These are phyloP conservation scores for Harpalus rufipes DNA, from an alignment of 2,888 invertebrate species.

Conservation along the genomic window DNA sequence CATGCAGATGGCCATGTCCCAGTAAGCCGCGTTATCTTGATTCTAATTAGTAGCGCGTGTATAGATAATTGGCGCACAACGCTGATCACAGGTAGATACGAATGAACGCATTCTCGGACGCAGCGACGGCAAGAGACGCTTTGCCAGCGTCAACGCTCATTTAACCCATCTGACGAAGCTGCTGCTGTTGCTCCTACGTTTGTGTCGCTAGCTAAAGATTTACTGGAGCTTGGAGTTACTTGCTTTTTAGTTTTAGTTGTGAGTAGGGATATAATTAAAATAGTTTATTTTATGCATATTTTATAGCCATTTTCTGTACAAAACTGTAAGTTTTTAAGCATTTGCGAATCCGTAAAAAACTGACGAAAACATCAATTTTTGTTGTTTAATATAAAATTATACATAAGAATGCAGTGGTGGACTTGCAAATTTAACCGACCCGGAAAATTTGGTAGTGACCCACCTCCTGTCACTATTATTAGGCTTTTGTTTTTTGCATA, in stretches of 20 bases:
- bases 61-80: slow-evolving; percentile 51
- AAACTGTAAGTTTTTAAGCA: too few species aligned
- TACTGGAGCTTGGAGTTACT: slow-evolving; percentile 37
- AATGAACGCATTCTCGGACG: slow-evolving; percentile 49
- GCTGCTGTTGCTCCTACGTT: slow-evolving; percentile 4
- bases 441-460: too few species aligned
- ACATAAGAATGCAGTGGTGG: too few species aligned
- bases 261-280: slow-evolving; percentile 28
- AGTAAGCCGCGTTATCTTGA: slow-evolving; percentile 44
- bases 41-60: slow-evolving; percentile 53
- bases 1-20: slow-evolving; percentile 41
- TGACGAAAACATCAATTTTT: too few species aligned
- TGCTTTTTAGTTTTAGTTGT: slow-evolving; percentile 6
- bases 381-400: too few species aligned
- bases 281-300: not conserved
- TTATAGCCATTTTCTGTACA: too few species aligned
- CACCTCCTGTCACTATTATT: too few species aligned
- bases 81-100: slow-evolving; percentile 57
- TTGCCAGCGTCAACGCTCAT: slow-evolving; percentile 57
- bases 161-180: slow-evolving; percentile 38
- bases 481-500: too few species aligned
- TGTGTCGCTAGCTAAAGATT: slow-evolving; percentile 21
- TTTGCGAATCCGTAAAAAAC: too few species aligned
- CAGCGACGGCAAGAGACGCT: slow-evolving; percentile 26
- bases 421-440: too few species aligned